Percentiles rank a stretch among this genome's conserved stretches.
These are phyloP conservation scores for Laticauda laticaudata DNA, from an alignment of 2,113 vertebrate genomes.

Conservation along the genomic window DNA sequence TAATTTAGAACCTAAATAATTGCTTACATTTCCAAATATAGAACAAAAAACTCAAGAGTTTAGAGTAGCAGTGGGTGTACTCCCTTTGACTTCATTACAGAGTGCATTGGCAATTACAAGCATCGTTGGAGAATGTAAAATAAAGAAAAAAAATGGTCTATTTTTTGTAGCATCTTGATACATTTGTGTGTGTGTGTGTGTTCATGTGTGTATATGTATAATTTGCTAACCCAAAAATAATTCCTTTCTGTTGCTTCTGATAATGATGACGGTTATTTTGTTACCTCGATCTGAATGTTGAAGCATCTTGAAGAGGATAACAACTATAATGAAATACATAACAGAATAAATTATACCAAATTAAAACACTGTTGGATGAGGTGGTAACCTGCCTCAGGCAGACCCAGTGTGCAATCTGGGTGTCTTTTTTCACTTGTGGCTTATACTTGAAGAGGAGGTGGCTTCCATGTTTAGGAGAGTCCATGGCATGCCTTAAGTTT, in stretches of 20 bases:
- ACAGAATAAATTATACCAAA: background rate
- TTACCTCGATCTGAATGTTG: background rate
- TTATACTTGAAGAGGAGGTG: background rate
- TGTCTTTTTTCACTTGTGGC: background rate
- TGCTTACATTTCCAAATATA: background rate
- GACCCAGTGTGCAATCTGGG: background rate
- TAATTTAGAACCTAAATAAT: background rate
- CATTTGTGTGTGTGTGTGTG: background rate
- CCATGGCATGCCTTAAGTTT: background rate
- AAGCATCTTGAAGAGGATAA: background rate
- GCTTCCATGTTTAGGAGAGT: background rate
- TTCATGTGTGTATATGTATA: background rate
- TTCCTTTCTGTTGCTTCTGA: background rate
- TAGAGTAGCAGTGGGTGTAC: background rate
- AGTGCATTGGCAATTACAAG: background rate
- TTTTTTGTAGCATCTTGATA: background rate
- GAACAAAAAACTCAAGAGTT: background rate
- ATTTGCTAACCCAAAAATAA: background rate
- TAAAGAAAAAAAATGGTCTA: background rate
- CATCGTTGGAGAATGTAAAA: background rate
- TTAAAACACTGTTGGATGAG: background rate
- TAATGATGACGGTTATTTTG: background rate
- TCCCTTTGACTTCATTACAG: background rate
- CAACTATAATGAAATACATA: background rate
- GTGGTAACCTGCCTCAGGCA: background rate